Evolutionary conservation across 1,140 invertebrate genomes (phyloP), one percentile per base, ranked within the genome.

Genomic region (Formica selysi): DNA sequence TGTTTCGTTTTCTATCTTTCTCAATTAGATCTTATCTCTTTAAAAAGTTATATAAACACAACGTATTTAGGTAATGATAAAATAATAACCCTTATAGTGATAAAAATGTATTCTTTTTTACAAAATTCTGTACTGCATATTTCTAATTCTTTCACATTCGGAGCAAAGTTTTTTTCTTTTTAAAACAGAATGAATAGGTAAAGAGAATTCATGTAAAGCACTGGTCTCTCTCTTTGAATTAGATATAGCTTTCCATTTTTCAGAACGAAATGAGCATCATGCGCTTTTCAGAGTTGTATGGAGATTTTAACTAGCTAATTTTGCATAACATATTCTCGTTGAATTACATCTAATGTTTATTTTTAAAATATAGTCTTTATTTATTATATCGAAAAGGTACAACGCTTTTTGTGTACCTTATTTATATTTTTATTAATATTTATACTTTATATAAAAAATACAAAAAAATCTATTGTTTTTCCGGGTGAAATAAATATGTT

Each of bases 301-400:
- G 64, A n/a, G 29, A 67, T 62, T 76, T 38, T 22, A 76, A 59
- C 16, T 36, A 36, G 38, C n/a, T 51, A 76, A 64, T 80, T 70
- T 41, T 11, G 7, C 22, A 6, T 4, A 67, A 5, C 22, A 8
- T 32, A 41, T 65, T 38, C 0, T 11, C 11, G 6, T 11, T 29
- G 11, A 38, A 29, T 70, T 57, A 29, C 13, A 26, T 0, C 6
- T 41, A 22, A 41, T 10, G 29, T 41, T 36, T 6, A 76, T 61
- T 57, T 70, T 70, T 29, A 29, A 80, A 70, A 80, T 8, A 2
- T n/a, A 51, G 1, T 36, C 13, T n/a, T 16, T 68, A n/a, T 41
- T 7, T 3, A 2, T 68, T 57, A 38, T 13, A 67, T 38, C 26
- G 4, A 54, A 16, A 51, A 19, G 4, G 13, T 5, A 19, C 16